Evolutionary conservation across 2,888 invertebrate genomes (phyloP).

Genomic region (Rhagium mordax): DNA sequence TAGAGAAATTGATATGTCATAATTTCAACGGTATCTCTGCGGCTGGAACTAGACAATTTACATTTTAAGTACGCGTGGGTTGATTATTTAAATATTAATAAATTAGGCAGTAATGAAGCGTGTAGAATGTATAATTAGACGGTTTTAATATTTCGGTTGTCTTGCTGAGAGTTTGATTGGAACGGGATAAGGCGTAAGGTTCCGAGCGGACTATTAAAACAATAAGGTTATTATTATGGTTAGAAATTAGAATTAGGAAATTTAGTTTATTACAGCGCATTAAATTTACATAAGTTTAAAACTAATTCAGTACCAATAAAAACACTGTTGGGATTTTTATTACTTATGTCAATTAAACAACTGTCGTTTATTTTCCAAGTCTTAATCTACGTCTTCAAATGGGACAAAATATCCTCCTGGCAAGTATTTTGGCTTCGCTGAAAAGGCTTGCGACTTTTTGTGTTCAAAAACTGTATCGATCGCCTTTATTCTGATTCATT

Average conservation of each 20-base stretch:
- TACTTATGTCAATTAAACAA: neutral
- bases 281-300: neutral
- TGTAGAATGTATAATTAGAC: slow-evolving; percentile 25
- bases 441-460: no score
- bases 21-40: slow-evolving; percentile 24
- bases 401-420: no score
- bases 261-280: neutral
- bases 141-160: neutral
- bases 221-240: neutral
- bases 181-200: neutral
- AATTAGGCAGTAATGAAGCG: slow-evolving; percentile 29
- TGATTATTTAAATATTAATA: slow-evolving; percentile 25
- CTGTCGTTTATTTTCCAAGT: no score
- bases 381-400: no score
- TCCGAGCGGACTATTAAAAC: neutral
- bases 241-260: neutral
- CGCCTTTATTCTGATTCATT: neutral
- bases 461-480: no score
- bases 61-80: slow-evolving; percentile 25
- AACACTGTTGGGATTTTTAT: neutral
- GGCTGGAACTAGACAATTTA: slow-evolving; percentile 17
- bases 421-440: no score
- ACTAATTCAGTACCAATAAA: neutral
- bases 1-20: slow-evolving; percentile 27
- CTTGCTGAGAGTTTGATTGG: slow-evolving; percentile 16